These are phyloP conservation scores for Mimumesa dahlbomi DNA, from an alignment of 2,888 invertebrate genomes.

Conservation along the genomic window DNA sequence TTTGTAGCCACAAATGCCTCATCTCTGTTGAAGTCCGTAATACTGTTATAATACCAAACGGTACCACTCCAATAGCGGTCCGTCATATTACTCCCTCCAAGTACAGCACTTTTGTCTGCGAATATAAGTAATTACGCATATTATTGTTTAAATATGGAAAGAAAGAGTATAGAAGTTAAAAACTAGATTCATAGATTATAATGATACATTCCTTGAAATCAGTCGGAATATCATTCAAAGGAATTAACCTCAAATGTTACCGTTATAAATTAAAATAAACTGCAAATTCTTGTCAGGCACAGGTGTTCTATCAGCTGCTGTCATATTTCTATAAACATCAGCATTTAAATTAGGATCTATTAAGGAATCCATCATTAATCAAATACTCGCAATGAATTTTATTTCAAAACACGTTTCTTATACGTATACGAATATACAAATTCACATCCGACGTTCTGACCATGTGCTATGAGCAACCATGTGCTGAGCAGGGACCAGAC, in stretches of 20 bases:
- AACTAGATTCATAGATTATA: no score
- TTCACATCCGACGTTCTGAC: neutral
- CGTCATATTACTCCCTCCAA: slow-evolving; percentile 83
- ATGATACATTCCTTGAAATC: no score
- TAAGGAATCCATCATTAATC: slow-evolving; percentile 30
- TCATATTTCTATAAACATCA: slow-evolving; percentile 76
- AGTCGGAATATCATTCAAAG: neutral
- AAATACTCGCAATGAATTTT: no score
- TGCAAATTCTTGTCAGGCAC: slow-evolving; percentile 74
- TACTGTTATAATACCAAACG: slow-evolving; percentile 81
- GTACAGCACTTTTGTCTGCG: slow-evolving; percentile 82
- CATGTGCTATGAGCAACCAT: neutral
- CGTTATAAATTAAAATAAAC: slow-evolving; percentile 74
- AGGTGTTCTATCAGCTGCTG: slow-evolving; percentile 66
- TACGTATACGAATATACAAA: neutral
- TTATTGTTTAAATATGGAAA: neutral
- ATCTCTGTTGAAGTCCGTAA: slow-evolving; percentile 74
- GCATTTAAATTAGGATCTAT: slow-evolving; percentile 75
- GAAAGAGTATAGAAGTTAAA: neutral
- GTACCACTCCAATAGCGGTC: slow-evolving; percentile 85
- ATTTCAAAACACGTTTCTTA: neutral
- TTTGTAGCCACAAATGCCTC: slow-evolving; percentile 79
- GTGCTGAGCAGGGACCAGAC: no score
- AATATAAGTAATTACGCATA: slow-evolving; percentile 25
- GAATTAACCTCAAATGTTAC: slow-evolving; percentile 59